Conservation (phyloP, 2,113 vertebrate genomes). For the Sarotherodon lohbergeri region DNA sequence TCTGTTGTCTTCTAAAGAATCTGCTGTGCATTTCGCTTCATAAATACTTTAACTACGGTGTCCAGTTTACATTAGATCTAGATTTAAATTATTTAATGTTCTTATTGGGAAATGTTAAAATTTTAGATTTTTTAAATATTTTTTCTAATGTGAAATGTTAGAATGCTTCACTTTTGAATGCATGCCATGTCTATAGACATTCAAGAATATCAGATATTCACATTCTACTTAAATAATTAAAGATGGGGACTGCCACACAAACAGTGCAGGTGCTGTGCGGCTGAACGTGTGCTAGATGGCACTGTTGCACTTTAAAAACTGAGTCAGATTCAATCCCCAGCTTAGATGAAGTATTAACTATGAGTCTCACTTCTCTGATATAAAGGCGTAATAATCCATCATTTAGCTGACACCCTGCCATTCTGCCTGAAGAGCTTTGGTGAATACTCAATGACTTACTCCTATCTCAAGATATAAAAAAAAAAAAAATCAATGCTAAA, state of each 20-base stretch:
- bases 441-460: background rate
- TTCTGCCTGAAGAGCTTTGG: background rate
- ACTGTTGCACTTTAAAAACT: constrained; percentile 62
- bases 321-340: background rate
- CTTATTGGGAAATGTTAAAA: background rate
- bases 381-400: constrained; percentile 38
- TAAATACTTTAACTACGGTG: background rate
- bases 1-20: background rate
- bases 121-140: background rate
- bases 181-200: background rate
- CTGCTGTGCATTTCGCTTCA: background rate
- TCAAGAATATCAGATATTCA: background rate
- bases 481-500: background rate
- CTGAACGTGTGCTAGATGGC: constrained; percentile 66
- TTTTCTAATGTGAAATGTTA: background rate
- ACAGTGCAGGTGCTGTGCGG: background rate
- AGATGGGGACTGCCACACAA: background rate
- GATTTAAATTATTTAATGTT: background rate
- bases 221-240: background rate
- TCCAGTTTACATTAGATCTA: background rate
- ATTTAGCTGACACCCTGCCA: constrained; percentile 33
- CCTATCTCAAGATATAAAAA: background rate
- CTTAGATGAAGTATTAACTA: background rate
- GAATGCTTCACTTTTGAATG: background rate
- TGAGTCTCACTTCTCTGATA: background rate